phyloP scores from a whole-genome alignment of 1,140 invertebrate genomes.

The Cydia splendana region DNA sequence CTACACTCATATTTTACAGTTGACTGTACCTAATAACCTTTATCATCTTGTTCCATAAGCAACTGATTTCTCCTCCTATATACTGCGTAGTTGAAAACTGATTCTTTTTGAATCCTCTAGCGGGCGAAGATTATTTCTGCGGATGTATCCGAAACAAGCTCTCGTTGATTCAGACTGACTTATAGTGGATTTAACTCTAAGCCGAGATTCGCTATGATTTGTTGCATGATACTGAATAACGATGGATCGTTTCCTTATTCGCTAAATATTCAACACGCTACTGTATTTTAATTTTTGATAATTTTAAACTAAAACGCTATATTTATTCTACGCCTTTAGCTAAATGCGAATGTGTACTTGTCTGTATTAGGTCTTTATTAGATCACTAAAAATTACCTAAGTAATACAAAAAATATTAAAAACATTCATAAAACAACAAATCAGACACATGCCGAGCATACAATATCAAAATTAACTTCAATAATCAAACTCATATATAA shows the following conservation, averaged over 20 bases:
- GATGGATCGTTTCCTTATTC: too few species aligned
- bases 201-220: background rate
- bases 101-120: background rate
- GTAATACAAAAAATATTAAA: too few species aligned
- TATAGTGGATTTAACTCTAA: background rate
- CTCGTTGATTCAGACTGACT: background rate
- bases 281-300: too few species aligned
- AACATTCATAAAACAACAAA: background rate
- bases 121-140: background rate
- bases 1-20: too few species aligned
- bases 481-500: constrained; percentile 22
- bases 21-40: too few species aligned
- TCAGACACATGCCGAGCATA: constrained; percentile 11
- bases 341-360: too few species aligned
- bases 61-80: background rate
- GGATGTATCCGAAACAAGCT: background rate
- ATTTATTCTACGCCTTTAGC: too few species aligned
- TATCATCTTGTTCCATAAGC: background rate
- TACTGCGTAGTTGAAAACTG: background rate
- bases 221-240: background rate
- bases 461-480: constrained; percentile 11
- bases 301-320: too few species aligned
- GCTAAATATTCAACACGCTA: too few species aligned
- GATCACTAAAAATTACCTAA: too few species aligned
- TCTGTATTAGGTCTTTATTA: background rate